Base-by-base conservation (phyloP, 2,113 vertebrate genomes). In the Brevimyrus niger region DNA sequence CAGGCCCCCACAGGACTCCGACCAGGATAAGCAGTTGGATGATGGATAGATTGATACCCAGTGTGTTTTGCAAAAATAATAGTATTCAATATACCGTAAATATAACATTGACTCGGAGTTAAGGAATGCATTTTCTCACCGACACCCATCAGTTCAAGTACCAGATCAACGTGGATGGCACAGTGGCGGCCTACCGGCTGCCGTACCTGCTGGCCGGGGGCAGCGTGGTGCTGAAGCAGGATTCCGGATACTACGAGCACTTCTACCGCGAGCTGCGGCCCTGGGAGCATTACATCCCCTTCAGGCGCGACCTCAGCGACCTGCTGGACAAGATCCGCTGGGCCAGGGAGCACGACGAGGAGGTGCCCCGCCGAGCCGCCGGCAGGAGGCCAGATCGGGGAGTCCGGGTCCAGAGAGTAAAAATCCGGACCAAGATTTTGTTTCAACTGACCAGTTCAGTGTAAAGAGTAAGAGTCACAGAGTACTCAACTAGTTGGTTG, bases 221-320 rank as follows among this genome's bases (percentile, higher is more conserved):
- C 95, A 99, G 98, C 0, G 96, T 98, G n/a, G 97, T 99, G 38
- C 92, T 99, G 23, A 99, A 99, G 94, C 98, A 99, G 93, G 97
- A 99, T 51, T 99, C 98, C 21, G 93, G 95, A 90, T 99, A 98
- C 94, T 99, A 99, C 0, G 98, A 99, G 89, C 97, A 99, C 92
- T 99, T 99, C 92, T 99, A 99, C 93, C 97, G 96, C 0, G 95
- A 98, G 89, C 95, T 99, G 42, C 94, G 92, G 89, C 96, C 98
- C 0, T 99, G 98, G 98, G 95, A 97, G 89, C 98, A 99, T 89
- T 99, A 98, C 91, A 97, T 99, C 93, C 98, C 98, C 0, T 94
- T 99, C 87, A 97, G 95, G 91, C 96, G 95, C 17, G 97, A 99
- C 93, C 96, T 99, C 82, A 96, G 96, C 15, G 98, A 99, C 92